A percentile compares a stretch with the other conserved stretches of the same genome.
phyloP scores from a whole-genome alignment of 92 coral and sea anemone species.

The Epizoanthus rinbou region DNA sequence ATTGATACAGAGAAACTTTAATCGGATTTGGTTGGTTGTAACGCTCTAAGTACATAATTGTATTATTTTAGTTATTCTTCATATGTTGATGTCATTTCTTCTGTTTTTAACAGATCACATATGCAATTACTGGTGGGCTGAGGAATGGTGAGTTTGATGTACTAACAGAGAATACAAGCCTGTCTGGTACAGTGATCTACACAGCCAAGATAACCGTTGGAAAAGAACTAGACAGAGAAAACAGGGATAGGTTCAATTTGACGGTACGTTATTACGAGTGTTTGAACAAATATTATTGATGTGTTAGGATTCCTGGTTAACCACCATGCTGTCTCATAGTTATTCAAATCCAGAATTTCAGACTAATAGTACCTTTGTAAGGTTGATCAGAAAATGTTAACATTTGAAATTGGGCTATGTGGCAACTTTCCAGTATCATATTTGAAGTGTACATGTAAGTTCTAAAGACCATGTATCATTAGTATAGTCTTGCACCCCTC shows the following conservation, averaged over 20 bases:
- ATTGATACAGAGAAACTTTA: no score
- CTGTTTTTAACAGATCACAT: slow-evolving; percentile 2
- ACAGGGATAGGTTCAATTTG: slow-evolving; percentile 49
- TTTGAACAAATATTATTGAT: slow-evolving; percentile 11
- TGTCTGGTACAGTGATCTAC: slow-evolving; percentile 10
- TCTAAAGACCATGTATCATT: no score
- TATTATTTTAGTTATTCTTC: no score
- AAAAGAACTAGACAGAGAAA: slow-evolving; percentile 61
- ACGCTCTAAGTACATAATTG: no score
- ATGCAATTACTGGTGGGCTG: not conserved
- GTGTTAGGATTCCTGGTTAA: slow-evolving; percentile 26
- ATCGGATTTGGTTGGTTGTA: no score
- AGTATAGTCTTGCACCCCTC: no score
- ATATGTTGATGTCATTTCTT: not conserved
- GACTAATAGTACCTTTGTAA: no score
- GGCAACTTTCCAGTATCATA: no score
- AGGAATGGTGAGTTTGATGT: slow-evolving; percentile 7
- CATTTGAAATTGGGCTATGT: no score
- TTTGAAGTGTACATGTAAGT: no score
- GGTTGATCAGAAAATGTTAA: no score
- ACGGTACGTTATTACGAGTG: slow-evolving; percentile 70
- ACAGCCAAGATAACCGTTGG: slow-evolving; percentile 56
- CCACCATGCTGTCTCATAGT: not conserved
- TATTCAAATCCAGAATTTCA: no score
- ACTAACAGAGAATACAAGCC: slow-evolving; percentile 1